Conservation (phyloP, 2,888 invertebrate genomes). For the Rapana venosa region DNA sequence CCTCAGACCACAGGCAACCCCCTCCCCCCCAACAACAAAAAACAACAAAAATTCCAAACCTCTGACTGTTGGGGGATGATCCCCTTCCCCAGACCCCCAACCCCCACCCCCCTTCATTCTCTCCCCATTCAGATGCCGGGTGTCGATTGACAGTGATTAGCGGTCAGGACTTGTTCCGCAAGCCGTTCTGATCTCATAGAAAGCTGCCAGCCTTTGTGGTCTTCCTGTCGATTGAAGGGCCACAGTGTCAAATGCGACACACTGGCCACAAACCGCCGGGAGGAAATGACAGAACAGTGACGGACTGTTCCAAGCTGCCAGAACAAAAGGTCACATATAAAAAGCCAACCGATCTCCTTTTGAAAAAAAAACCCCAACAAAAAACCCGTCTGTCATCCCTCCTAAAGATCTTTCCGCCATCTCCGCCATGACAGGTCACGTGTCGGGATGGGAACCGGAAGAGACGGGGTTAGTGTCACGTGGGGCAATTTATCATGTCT, state of each 20-base stretch:
- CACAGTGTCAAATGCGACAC: slow-evolving; percentile 3
- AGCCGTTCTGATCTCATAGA: slow-evolving; percentile 9
- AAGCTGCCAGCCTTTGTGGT: not conserved
- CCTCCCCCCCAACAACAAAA: too few species aligned
- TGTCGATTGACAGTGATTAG: slow-evolving; percentile 12
- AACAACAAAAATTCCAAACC: too few species aligned
- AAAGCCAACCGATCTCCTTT: slow-evolving; percentile 18
- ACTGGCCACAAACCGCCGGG: not conserved
- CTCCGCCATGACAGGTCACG: slow-evolving; percentile 10
- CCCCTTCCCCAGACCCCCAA: not conserved
- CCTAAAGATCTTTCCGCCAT: not conserved
- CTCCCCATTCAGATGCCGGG: not conserved
- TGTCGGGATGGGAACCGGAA: not conserved
- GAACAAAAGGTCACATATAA: slow-evolving; percentile 3
- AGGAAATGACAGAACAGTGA: slow-evolving; percentile 2
- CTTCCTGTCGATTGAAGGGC: not conserved
- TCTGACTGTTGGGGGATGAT: not conserved
- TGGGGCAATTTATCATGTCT: slow-evolving; percentile 6
- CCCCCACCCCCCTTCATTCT: not conserved
- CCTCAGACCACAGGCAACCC: not conserved
- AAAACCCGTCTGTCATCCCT: not conserved
- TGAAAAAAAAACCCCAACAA: not conserved
- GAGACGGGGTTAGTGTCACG: slow-evolving; percentile 4
- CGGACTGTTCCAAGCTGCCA: not conserved
- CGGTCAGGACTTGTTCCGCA: not conserved